These are phyloP conservation scores for Morus bassanus DNA, from an alignment of 2,797 vertebrate species.

Conservation along the genomic window DNA sequence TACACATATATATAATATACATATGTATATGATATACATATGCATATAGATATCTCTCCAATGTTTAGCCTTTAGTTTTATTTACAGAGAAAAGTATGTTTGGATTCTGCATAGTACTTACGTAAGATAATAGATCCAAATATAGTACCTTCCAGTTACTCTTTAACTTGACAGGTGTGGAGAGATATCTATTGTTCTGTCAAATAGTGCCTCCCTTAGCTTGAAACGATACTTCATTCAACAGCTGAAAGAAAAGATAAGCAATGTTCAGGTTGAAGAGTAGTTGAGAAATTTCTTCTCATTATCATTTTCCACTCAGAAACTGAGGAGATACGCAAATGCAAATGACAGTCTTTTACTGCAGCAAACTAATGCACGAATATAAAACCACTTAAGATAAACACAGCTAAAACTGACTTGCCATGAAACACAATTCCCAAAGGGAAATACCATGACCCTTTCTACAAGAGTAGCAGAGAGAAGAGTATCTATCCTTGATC, in stretches of 20 bases:
- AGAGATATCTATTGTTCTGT: slow-evolving; percentile 52
- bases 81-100: slow-evolving; percentile 37
- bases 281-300: neutral
- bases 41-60: neutral
- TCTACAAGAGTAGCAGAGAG: neutral
- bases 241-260: neutral
- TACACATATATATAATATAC: neutral
- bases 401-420: neutral
- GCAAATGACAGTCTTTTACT: slow-evolving; percentile 5
- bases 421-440: neutral
- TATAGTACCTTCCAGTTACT: slow-evolving; percentile 41
- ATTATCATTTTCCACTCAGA: neutral
- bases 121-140: slow-evolving; percentile 40
- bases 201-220: neutral
- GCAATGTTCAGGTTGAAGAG: neutral
- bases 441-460: neutral
- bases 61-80: slow-evolving; percentile 58
- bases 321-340: neutral
- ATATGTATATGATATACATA: neutral
- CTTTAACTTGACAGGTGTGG: slow-evolving; percentile 56
- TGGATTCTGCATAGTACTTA: slow-evolving; percentile 57
- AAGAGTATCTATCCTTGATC: neutral
- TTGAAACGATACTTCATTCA: neutral
- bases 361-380: neutral
- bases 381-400: slow-evolving; percentile 39